Evolutionary conservation across 2,113 vertebrate genomes (phyloP).

Genomic region (Gobio gobio): DNA sequence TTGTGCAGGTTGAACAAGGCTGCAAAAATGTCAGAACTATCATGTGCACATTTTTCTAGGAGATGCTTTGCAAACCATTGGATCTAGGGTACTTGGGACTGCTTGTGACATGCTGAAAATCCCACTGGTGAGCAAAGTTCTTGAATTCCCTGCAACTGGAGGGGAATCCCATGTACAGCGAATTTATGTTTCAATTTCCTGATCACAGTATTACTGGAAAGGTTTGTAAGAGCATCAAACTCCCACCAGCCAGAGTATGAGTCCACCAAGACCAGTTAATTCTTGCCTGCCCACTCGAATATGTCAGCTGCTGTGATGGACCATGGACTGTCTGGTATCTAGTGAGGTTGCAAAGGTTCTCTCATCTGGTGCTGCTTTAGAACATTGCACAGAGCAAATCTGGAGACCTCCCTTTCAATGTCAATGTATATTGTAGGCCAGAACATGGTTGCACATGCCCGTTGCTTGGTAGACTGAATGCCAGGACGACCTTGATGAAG

Average conservation of each 20-base stretch:
- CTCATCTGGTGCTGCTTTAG: not conserved
- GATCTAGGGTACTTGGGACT: not conserved
- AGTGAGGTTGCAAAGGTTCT: not conserved
- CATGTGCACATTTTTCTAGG: too few relatives aligned
- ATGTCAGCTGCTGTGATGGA: not conserved
- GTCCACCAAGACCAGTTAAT: not conserved
- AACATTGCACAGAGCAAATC: not conserved
- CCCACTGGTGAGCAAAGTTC: not conserved
- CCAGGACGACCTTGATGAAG: not conserved
- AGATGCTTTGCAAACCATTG: not conserved
- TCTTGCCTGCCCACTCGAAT: not conserved
- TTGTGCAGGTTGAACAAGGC: too few relatives aligned
- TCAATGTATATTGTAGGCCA: not conserved
- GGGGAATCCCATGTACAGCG: not conserved
- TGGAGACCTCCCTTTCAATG: not conserved
- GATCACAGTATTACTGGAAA: not conserved
- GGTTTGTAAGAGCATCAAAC: not conserved
- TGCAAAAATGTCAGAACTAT: too few relatives aligned
- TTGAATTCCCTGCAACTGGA: not conserved
- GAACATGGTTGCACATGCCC: not conserved
- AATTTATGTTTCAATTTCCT: not conserved
- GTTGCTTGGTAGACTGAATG: not conserved
- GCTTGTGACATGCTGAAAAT: not conserved
- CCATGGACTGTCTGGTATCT: slow-evolving; percentile 5
- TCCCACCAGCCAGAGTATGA: not conserved